These are phyloP conservation scores for Microtus pennsylvanicus DNA, from an alignment of 2,113 vertebrate genomes.

Conservation along the genomic window DNA sequence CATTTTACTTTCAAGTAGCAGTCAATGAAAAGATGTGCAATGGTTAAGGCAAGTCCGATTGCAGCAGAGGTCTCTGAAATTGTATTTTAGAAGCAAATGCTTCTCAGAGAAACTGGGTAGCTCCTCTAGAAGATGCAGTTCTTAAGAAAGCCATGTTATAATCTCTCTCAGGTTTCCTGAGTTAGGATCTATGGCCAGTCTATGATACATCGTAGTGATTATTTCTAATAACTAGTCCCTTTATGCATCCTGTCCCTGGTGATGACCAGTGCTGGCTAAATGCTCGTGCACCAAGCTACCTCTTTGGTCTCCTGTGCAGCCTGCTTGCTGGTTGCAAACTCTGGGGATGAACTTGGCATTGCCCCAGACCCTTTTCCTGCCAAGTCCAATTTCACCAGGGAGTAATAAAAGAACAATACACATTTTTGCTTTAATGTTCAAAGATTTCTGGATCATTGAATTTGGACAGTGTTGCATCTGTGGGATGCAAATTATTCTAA, in stretches of 20 bases:
- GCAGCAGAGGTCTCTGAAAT: not conserved
- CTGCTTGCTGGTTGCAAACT: slow-evolving; percentile 25
- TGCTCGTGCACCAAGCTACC: not conserved
- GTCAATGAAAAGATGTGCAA: not conserved
- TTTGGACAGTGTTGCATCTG: slow-evolving; percentile 71
- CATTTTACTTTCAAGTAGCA: not conserved
- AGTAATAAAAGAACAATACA: slow-evolving; percentile 69
- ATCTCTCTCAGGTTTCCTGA: not conserved
- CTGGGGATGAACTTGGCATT: slow-evolving; percentile 56
- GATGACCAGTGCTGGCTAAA: not conserved
- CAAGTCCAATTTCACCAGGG: slow-evolving; percentile 72
- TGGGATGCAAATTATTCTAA: slow-evolving; percentile 74
- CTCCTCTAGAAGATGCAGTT: not conserved
- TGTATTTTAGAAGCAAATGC: not conserved
- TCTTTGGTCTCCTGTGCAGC: not conserved
- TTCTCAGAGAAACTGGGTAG: not conserved
- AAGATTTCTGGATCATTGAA: slow-evolving; percentile 75
- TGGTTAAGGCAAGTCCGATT: not conserved
- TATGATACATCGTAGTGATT: not conserved
- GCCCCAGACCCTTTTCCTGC: slow-evolving; percentile 39
- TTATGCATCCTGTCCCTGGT: not conserved
- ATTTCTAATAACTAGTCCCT: slow-evolving; percentile 19
- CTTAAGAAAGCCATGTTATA: not conserved
- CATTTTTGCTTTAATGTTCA: slow-evolving; percentile 73
- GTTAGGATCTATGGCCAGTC: not conserved